Evolutionary conservation across 2,888 invertebrate species (phyloP).

Genomic region (Hartigia nigra): DNA sequence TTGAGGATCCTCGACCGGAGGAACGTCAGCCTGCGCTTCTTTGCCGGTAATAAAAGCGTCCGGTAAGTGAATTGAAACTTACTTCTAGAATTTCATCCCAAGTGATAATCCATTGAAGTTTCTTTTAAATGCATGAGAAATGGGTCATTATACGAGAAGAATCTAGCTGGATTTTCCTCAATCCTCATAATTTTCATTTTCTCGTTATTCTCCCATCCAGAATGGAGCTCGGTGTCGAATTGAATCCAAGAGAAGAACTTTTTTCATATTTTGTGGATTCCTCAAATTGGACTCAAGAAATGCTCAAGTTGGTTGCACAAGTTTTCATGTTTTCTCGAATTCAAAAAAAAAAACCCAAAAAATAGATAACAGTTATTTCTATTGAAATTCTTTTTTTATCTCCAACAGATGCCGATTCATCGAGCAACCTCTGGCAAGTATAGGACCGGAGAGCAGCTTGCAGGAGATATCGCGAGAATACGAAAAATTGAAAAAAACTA

Average conservation of each 20-base stretch:
- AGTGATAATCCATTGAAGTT: background rate
- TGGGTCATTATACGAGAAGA: background rate
- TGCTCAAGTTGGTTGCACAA: constrained; percentile 14
- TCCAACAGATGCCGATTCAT: constrained; percentile 34
- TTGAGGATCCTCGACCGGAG: constrained; percentile 39
- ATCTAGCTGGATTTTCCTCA: background rate
- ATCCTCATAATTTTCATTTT: background rate
- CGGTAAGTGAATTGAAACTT: constrained; percentile 28
- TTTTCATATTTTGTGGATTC: constrained; percentile 29
- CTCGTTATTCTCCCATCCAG: constrained; percentile 22
- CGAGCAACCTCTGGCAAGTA: constrained; percentile 3
- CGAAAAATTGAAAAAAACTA: constrained; percentile 18
- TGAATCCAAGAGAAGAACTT: constrained; percentile 36
- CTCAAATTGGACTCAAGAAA: constrained; percentile 22
- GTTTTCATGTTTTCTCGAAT: background rate
- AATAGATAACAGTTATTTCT: background rate
- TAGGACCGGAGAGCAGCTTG: constrained; percentile 29
- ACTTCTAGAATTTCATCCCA: background rate
- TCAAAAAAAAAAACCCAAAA: too few species aligned
- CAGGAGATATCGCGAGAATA: constrained; percentile 30
- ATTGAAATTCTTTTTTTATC: background rate
- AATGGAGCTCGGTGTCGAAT: constrained; percentile 43
- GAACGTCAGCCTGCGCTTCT: constrained; percentile 40
- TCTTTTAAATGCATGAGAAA: background rate
- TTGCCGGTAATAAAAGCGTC: constrained; percentile 28